Evolutionary conservation across 2,888 invertebrate genomes (phyloP), one percentile per base, ranked within the genome.

Genomic region (Clanis bilineata): DNA sequence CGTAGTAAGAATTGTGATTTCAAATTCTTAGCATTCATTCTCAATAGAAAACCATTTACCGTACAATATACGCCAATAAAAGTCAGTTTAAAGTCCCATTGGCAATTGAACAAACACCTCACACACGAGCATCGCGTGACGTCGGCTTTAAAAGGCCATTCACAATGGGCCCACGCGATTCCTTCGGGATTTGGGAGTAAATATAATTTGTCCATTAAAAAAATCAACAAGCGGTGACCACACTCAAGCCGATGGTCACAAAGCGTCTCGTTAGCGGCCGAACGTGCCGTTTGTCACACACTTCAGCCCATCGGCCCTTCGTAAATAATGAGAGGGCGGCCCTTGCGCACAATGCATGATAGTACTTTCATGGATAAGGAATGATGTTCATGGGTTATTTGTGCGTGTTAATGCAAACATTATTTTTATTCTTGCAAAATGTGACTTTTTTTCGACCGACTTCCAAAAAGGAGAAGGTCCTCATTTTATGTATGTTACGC

Each of bases 241-340:
- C 87, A 81, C 85, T 84, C 76, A 83, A 85, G 65, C 67, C 65
- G 90, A 87, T 86, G 90, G 88, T 88, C 91, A 92, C 92, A 92
- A 92, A 91, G 87, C 89, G 86, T 91, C 92, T 93, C 92, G 92
- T 93, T 93, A 93, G 90, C 82, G 85, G 65, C 73, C 84, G 88
- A 83, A 92, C 92, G 92, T 92, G 92, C 90, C 90, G 87, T 83
- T 78, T 85, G 89, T 90, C 92, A 88, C 90, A 86, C 89, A 88
- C 90, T 88, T 86, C 87, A 89, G 76, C 78, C 87, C 85, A 85
- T 86, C 88, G 86, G 90, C 88, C 90, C 91, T 90, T 90, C 90
- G 88, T 90, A 92, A 92, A 91, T 92, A 92, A 91, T 92, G 90
- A 90, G 90, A 82, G 85, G 86, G 85, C 77, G 75, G 80, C 83